Evolutionary conservation across 2,888 invertebrate species (phyloP), one percentile per base, ranked within the genome.

Genomic region (Cylindroiulus punctatus): DNA sequence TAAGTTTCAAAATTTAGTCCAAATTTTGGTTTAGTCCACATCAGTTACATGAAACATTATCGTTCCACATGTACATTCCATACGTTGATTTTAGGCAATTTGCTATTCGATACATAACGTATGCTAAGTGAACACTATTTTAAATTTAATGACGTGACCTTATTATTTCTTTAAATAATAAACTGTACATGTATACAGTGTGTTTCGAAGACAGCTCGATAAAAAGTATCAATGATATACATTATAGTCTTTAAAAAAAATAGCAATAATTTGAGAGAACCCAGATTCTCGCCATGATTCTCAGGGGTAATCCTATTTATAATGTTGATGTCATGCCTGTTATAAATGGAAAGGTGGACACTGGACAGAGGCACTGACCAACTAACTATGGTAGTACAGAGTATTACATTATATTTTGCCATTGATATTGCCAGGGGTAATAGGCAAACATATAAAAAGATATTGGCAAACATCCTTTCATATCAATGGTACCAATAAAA

Each of bases 281-380:
- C 3, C n/a, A 26, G 65, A 65, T 65, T 65, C 22, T 12, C 10
- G 65, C 26, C 65, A 26, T 8, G 5, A 65, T 65, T 65, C 65
- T 65, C 65, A n/a, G 10, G 65, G 65, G 26, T 65, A 65, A 65
- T 65, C n/a, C n/a, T n/a, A n/a, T n/a, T n/a, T 65, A 26, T n/a
- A 65, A 65, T 65, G 65, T 26, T 65, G 65, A 65, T 65, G 12
- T 5, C 8, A 65, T 65, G 65, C 65, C 65, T 26, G 65, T 26
- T 65, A 65, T 26, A 44, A 65, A 65, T 65, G 26, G 12, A 65
- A 65, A 65, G n/a, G 65, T 65, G 26, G 65, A 12, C 44, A 44
- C 4, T 40, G n/a, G n/a, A 52, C 52, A 52, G 52, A 52, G 65
- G 26, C 26, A 65, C 8, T 65, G 26, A 26, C 8, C 65, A 65